phyloP scores from a whole-genome alignment of 2,797 vertebrate species.

The Mionectes olivaceus region DNA sequence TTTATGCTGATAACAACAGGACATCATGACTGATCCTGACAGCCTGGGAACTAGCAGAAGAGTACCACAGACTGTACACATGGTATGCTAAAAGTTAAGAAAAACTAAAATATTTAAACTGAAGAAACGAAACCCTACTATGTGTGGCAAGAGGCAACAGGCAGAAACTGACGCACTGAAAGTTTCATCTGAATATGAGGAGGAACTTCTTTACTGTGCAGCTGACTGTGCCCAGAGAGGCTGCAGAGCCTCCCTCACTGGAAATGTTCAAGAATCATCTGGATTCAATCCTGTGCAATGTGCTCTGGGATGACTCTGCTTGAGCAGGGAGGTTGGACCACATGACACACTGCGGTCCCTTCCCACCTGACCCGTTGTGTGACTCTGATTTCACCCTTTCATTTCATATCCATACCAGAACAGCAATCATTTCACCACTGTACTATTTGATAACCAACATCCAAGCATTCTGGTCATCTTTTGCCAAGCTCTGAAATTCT shows the following conservation, averaged over 20 bases:
- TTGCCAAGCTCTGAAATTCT: background rate
- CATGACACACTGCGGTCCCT: background rate
- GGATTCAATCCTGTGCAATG: background rate
- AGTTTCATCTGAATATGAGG: background rate
- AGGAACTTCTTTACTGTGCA: background rate
- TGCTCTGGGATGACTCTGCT: background rate
- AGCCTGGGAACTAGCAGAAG: background rate
- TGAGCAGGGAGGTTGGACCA: background rate
- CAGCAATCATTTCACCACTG: background rate
- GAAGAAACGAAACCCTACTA: background rate
- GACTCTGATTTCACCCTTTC: background rate
- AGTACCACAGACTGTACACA: background rate
- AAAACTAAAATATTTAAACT: background rate
- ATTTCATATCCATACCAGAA: background rate
- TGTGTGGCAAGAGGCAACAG: background rate
- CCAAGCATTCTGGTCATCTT: background rate
- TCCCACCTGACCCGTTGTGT: background rate
- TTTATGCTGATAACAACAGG: background rate
- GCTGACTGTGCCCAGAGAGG: accelerated
- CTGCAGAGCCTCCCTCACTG: background rate
- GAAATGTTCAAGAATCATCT: background rate
- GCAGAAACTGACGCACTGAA: background rate
- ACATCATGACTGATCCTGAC: background rate
- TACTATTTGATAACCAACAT: background rate
- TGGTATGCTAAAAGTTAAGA: accelerated